A percentile compares a stretch with the other conserved stretches of the same genome.
Evolutionary conservation across 2,888 invertebrate genomes (phyloP).

Genomic region (Prosopocoilus inquinatus): DNA sequence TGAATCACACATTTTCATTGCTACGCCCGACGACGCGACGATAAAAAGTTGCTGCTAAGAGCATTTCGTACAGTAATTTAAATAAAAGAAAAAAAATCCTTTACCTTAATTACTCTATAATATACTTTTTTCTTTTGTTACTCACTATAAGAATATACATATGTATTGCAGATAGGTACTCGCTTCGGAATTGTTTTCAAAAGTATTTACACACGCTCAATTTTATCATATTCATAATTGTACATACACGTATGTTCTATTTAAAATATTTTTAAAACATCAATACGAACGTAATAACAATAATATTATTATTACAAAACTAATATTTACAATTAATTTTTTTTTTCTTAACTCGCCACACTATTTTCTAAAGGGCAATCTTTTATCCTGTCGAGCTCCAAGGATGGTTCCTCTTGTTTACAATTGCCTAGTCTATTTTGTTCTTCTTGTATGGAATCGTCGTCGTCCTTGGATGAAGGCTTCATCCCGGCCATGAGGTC

Average conservation of each 20-base stretch:
- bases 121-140: too few species aligned
- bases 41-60: not conserved
- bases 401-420: slow-evolving; percentile 11
- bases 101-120: not conserved
- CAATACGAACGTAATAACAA: not conserved
- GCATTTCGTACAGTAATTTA: slow-evolving; percentile 1
- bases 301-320: slow-evolving; percentile 13
- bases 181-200: not conserved
- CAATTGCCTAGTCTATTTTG: slow-evolving; percentile 54
- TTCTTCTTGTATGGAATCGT: slow-evolving; percentile 52
- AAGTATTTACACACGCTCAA: not conserved
- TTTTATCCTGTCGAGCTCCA: not conserved
- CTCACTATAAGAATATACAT: not conserved
- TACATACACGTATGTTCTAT: not conserved
- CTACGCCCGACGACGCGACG: too few species aligned
- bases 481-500: slow-evolving; percentile 50
- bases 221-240: not conserved
- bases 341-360: slow-evolving; percentile 6
- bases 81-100: not conserved
- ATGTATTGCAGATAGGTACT: not conserved
- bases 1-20: too few species aligned
- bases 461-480: slow-evolving; percentile 29
- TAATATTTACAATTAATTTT: slow-evolving; percentile 9
- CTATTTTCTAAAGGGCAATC: slow-evolving; percentile 4
- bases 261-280: slow-evolving; percentile 3